Evolutionary conservation across 2,888 invertebrate species (phyloP).

Genomic region (Spilarctia lutea): DNA sequence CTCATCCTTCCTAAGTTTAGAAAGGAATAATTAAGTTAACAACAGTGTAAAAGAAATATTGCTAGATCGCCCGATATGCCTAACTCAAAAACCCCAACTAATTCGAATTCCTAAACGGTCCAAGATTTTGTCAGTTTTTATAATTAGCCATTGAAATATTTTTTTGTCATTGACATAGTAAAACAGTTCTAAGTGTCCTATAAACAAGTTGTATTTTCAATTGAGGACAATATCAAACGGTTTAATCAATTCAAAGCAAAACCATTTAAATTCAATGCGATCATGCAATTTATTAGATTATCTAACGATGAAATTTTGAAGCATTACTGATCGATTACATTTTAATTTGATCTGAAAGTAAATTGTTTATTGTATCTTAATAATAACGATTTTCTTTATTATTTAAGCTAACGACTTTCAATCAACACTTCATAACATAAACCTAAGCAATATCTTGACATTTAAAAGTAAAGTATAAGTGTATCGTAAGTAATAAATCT

Average conservation of each 20-base stretch:
- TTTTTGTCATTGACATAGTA: not conserved
- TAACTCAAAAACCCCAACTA: not conserved
- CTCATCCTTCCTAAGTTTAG: too few relatives aligned
- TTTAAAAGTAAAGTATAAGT: too few relatives aligned
- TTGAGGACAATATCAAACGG: not conserved
- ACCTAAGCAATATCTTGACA: not conserved
- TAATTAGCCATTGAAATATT: not conserved
- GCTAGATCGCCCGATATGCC: too few relatives aligned
- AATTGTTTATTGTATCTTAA: not conserved
- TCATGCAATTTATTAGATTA: conserved; percentile 3
- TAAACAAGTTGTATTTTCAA: not conserved
- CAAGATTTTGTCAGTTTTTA: not conserved
- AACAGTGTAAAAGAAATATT: too few relatives aligned
- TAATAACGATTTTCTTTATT: not conserved
- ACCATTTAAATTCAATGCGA: not conserved
- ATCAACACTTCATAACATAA: not conserved
- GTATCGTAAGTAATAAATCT: too few relatives aligned
- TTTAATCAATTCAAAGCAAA: conserved; percentile 1
- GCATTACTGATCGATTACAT: not conserved
- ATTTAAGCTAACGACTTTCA: not conserved
- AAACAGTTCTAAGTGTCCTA: not conserved
- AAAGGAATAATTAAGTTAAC: too few relatives aligned
- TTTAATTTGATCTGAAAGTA: not conserved
- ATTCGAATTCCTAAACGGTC: not conserved
- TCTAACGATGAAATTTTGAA: not conserved